Evolutionary conservation across 2,888 invertebrate genomes (phyloP).

Genomic region (Scrobipalpa atriplicella): DNA sequence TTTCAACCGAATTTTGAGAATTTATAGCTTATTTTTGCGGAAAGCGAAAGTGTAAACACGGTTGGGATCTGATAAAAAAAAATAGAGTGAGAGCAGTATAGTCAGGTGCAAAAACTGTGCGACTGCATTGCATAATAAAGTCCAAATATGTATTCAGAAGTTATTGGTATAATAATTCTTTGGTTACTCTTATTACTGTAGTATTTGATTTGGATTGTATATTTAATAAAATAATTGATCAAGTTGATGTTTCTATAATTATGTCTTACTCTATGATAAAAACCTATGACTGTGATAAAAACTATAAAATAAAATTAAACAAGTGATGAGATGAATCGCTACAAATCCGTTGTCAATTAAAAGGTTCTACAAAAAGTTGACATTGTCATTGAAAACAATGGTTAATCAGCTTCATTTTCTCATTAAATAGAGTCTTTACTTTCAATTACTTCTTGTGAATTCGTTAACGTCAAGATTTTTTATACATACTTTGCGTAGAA

Average conservation of each 20-base stretch:
- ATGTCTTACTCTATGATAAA: not conserved
- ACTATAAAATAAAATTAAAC: not conserved
- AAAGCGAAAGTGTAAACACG: conserved; percentile 62
- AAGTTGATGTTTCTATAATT: too few species aligned
- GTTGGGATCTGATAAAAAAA: not conserved
- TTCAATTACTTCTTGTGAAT: not conserved
- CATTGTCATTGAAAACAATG: conserved; percentile 12
- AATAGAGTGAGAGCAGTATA: not conserved
- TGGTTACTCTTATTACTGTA: too few species aligned
- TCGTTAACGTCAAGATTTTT: not conserved
- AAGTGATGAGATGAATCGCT: not conserved
- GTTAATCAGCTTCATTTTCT: conserved; percentile 1
- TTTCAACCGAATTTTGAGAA: conserved; percentile 53
- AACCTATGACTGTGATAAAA: not conserved
- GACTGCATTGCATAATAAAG: too few species aligned
- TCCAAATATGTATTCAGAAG: too few species aligned
- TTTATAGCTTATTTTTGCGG: conserved; percentile 61
- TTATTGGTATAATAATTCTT: too few species aligned
- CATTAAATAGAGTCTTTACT: not conserved
- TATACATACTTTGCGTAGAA: not conserved
- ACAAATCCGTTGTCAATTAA: conserved; percentile 3
- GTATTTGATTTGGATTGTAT: too few species aligned
- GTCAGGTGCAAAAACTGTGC: not conserved
- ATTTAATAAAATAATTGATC: too few species aligned
- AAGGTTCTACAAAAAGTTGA: not conserved